Evolutionary conservation across 2,797 vertebrate species (phyloP), one percentile per base, ranked within the genome.

Genomic region (Xenentodon cancila): DNA sequence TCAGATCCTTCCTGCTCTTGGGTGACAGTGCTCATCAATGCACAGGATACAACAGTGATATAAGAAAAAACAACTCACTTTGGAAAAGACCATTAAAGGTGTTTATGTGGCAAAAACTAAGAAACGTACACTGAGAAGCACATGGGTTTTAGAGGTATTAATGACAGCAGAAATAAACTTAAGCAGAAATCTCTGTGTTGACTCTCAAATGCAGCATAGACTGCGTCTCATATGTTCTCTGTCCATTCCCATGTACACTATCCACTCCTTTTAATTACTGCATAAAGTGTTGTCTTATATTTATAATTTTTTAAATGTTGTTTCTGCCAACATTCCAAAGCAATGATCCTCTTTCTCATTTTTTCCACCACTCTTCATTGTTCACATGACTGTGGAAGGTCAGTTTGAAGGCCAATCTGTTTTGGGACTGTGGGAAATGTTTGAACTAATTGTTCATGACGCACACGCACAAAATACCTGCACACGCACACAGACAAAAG

Each of bases 351-450:
- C 79, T 54, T 65, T 77, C 53, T 68, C 59, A 56, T 76, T 84
- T 74, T 34, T 22, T 64, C 67, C 79, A 86, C 86, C 82, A 82
- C 72, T 88, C 86, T 82, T 84, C 71, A 87, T 81, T 87, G 83
- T 79, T 81, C 75, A 74, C 66, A 58, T 85, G 81, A 82, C 81
- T 66, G 59, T 22, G 49, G 82, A 91, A 89, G 88, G 87, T 89
- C 90, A 88, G 77, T 87, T 85, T n/a, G n/a, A n/a, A n/a, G n/a
- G n/a, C n/a, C n/a, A 86, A 90, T 90, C 84, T 77, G 75, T 74
- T 85, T 73, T 74, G 79, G 79, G 76, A 87, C 79, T 78, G 64
- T 78, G 84, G 84, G 83, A 88, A 88, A 87, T 85, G 81, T 79
- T 83, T 84, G 71, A 47, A 58, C 81, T 77, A 74, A 89, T 86